A percentile compares a stretch with the other conserved stretches of the same genome.
Conservation (phyloP, 92 coral and sea anemone genomes). For the Porites evermanni region DNA sequence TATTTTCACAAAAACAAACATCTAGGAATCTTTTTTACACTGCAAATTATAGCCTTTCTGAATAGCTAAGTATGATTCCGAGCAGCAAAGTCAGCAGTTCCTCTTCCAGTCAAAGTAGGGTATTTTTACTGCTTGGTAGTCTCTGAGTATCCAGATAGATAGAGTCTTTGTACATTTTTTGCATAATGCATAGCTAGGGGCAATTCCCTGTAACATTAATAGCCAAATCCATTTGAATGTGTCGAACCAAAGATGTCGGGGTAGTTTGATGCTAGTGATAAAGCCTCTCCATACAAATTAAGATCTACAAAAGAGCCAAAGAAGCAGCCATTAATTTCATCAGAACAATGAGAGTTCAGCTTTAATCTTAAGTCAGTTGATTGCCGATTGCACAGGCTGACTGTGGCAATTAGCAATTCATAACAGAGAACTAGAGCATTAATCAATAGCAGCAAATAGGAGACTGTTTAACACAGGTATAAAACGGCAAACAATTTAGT, state of each 20-base stretch:
- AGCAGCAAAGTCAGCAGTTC: too few species aligned
- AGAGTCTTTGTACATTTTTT: neutral
- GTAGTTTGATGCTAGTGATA: slow-evolving; percentile 67
- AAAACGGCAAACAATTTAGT: too few species aligned
- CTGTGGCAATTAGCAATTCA: too few species aligned
- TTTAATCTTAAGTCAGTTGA: neutral
- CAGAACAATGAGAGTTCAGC: neutral
- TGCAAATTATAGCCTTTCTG: too few species aligned
- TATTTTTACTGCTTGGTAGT: neutral
- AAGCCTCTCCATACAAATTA: slow-evolving; percentile 78
- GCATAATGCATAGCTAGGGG: neutral
- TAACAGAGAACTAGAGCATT: too few species aligned
- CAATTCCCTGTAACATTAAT: neutral
- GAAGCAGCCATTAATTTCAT: neutral
- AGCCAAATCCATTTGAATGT: slow-evolving; percentile 79
- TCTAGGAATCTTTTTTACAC: too few species aligned
- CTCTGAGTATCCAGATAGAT: neutral
- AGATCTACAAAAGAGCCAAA: slow-evolving; percentile 58
- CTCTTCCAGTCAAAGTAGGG: too few species aligned
- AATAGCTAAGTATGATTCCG: too few species aligned
- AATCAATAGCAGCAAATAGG: too few species aligned
- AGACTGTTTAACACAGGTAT: too few species aligned
- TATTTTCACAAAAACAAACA: too few species aligned
- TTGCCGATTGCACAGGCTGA: neutral
- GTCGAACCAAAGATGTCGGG: slow-evolving; percentile 79